phyloP scores from a whole-genome alignment of 1,140 invertebrate species.

The Drosophila chauvacae region DNA sequence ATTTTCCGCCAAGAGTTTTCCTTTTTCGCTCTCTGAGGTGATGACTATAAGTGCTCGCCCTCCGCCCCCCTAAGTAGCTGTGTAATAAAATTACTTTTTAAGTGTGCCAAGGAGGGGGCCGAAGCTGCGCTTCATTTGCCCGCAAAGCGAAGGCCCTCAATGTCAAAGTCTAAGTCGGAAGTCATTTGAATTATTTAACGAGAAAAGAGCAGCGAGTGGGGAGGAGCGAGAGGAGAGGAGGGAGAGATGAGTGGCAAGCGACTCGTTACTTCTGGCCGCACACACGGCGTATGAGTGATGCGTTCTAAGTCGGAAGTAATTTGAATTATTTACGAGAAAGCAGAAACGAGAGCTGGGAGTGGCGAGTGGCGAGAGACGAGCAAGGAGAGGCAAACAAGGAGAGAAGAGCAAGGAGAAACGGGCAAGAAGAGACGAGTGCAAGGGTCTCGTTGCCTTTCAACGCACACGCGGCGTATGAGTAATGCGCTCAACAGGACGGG shows the following conservation, averaged over 20 bases:
- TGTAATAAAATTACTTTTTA: slow-evolving; percentile 82
- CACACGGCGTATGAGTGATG: slow-evolving; percentile 43
- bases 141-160: slow-evolving; percentile 25
- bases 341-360: too few relatives aligned
- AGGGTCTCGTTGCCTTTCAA: neutral
- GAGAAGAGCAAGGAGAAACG: too few relatives aligned
- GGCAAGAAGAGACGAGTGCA: too few relatives aligned
- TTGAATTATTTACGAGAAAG: too few relatives aligned
- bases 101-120: slow-evolving; percentile 39
- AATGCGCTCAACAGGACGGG: slow-evolving; percentile 4
- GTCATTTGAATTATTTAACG: slow-evolving; percentile 77
- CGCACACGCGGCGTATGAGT: slow-evolving; percentile 39
- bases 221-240: neutral
- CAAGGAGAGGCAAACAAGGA: too few relatives aligned
- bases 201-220: slow-evolving; percentile 8
- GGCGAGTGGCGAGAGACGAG: neutral
- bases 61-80: slow-evolving; percentile 62
- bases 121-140: slow-evolving; percentile 54
- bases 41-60: slow-evolving; percentile 31
- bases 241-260: neutral
- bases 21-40: slow-evolving; percentile 45
- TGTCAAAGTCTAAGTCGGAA: slow-evolving; percentile 76
- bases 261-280: neutral
- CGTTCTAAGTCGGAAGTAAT: too few relatives aligned
- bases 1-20: slow-evolving; percentile 56